Base-by-base conservation (phyloP, 2,888 invertebrate genomes). In the Odontocerum albicorne region DNA sequence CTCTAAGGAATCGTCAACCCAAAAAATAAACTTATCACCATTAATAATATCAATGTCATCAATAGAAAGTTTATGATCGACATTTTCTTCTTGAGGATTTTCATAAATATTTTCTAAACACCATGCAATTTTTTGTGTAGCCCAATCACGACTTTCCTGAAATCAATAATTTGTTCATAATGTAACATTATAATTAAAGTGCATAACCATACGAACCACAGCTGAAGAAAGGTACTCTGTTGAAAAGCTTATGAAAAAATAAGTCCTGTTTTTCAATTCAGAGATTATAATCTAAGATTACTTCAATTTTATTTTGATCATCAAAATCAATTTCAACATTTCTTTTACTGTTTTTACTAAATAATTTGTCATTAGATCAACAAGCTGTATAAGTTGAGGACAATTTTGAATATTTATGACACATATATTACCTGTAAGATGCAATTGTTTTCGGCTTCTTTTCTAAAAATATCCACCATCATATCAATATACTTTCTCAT, bases 1-100 rank as follows among this genome's bases (percentile, higher is more conserved):
- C 20, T 60, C 51, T 33, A 60, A 49, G 3, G 57, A 31, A 46
- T 57, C 50, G 16, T 60, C 60, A n/a, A 57, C 49, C 55, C 60
- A 55, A 16, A 54, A 27, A 32, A 60, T 54, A 46, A 60, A 60
- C 8, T 52, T 36, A 33, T 57, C 57, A 1, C 52, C 53, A 10
- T 42, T 45, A 8, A 27, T 8, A n/a, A 7, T 16, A 8, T 31
- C 3, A 8, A 13, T 15, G 7, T 15, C 7, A 20, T 12, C 42
- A 7, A 27, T n/a, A n/a, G n/a, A n/a, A n/a, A n/a, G n/a, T n/a
- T n/a, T n/a, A n/a, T n/a, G n/a, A n/a, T 43, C 12, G 12, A 20
- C 12, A 44, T n/a, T 27, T 40, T 45, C 43, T 22, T 32, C 3
- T 13, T 15, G 12, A 8, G 32, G 13, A 32, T 38, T 10, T 21